Conservation (phyloP, 2,797 vertebrate genomes). For the Labroides dimidiatus region DNA sequence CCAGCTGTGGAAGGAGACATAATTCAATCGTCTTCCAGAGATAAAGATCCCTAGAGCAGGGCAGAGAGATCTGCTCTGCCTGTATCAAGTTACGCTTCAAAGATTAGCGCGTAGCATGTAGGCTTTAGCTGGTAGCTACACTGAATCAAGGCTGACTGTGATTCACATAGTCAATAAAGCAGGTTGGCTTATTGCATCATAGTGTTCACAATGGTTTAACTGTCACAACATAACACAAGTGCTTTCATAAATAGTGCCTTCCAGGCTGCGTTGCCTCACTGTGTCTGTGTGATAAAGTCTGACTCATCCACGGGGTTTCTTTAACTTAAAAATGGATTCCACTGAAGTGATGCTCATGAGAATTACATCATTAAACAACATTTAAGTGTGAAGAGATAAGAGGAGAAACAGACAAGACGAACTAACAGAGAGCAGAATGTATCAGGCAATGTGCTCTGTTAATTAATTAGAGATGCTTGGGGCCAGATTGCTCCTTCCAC, state of each 20-base stretch:
- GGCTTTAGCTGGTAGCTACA: constrained; percentile 70
- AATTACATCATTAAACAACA: neutral
- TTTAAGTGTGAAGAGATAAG: neutral
- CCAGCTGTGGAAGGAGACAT: constrained; percentile 91
- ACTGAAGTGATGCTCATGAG: constrained; percentile 4
- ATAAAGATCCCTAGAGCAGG: constrained; percentile 89
- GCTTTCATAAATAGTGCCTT: constrained; percentile 46
- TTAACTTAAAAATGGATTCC: constrained; percentile 12
- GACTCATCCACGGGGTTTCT: constrained; percentile 17
- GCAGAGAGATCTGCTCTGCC: constrained; percentile 86
- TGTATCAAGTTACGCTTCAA: constrained; percentile 86
- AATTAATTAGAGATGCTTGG: neutral
- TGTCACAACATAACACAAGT: constrained; percentile 60
- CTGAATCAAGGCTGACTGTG: constrained; percentile 68
- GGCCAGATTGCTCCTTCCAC: too few relatives aligned
- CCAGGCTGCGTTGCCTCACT: constrained; percentile 17
- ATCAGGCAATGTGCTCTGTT: neutral
- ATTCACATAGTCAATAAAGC: constrained; percentile 79
- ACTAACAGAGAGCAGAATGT: too few relatives aligned
- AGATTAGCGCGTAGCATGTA: constrained; percentile 83
- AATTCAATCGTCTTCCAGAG: constrained; percentile 94
- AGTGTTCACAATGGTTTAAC: constrained; percentile 55
- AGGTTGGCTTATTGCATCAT: constrained; percentile 69
- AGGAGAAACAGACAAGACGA: neutral
- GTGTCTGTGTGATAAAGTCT: constrained; percentile 38